phyloP scores from a whole-genome alignment of 2,797 vertebrate species.

The Threskiornis aethiopicus region DNA sequence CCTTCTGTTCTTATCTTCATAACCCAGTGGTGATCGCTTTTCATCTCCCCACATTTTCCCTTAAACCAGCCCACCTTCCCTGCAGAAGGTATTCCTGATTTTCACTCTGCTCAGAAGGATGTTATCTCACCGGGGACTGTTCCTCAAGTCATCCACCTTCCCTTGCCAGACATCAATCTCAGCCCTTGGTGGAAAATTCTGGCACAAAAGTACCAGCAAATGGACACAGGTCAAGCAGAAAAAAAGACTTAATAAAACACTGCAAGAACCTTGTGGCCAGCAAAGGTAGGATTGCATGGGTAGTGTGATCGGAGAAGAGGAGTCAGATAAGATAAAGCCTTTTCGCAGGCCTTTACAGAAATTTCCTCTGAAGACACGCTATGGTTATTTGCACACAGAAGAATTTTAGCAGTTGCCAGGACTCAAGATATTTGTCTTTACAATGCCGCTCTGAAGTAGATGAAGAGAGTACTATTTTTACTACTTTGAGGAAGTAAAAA shows the following conservation, averaged over 20 bases:
- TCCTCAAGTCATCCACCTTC: not conserved
- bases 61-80: not conserved
- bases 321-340: not conserved
- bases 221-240: not conserved
- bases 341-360: not conserved
- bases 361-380: not conserved
- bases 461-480: not conserved
- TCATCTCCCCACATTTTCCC: rapidly evolving
- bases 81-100: not conserved
- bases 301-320: rapidly evolving
- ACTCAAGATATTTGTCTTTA: not conserved
- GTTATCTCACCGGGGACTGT: not conserved
- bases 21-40: not conserved
- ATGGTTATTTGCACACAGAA: not conserved
- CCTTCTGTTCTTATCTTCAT: not conserved
- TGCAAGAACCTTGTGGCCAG: not conserved
- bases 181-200: not conserved
- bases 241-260: not conserved
- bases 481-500: not conserved
- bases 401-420: not conserved
- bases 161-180: not conserved
- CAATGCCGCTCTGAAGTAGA: not conserved
- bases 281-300: not conserved
- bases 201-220: not conserved
- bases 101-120: not conserved